A percentile compares a stretch with the other conserved stretches of the same genome.
phyloP scores from a whole-genome alignment of 2,113 vertebrate genomes.

The Kryptolebias marmoratus region DNA sequence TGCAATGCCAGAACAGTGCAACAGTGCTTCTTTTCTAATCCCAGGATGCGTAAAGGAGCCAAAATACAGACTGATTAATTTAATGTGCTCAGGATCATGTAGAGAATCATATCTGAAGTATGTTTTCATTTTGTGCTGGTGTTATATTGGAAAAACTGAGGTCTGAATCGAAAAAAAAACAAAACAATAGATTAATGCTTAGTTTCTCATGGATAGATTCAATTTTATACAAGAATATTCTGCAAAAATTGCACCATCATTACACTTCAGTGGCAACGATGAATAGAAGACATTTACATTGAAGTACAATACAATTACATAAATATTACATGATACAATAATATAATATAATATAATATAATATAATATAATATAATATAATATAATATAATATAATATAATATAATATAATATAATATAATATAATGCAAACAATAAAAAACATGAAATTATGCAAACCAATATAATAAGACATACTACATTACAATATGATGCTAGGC shows the following conservation, averaged over 20 bases:
- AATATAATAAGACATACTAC: too few species aligned
- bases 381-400: too few species aligned
- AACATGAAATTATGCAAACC: too few species aligned
- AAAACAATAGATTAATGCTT: neutral
- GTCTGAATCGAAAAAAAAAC: neutral
- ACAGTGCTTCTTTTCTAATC: conserved; percentile 23
- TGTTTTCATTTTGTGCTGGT: neutral
- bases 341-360: too few species aligned
- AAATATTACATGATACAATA: too few species aligned
- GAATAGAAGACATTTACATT: conserved; percentile 7
- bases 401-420: too few species aligned
- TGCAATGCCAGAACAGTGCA: conserved; percentile 6
- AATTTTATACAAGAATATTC: conserved; percentile 10
- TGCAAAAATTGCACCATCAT: neutral
- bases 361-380: too few species aligned
- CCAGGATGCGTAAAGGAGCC: conserved; percentile 24
- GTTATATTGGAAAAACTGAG: conserved; percentile 14
- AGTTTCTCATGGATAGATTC: neutral
- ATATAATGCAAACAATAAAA: too few species aligned
- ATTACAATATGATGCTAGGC: too few species aligned
- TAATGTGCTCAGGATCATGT: conserved; percentile 10
- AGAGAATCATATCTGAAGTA: conserved; percentile 16
- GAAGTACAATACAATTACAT: too few species aligned
- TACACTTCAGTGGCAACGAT: neutral
- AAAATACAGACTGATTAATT: conserved; percentile 55